phyloP scores from a whole-genome alignment of 2,113 vertebrate species.

The Labeo catla region DNA sequence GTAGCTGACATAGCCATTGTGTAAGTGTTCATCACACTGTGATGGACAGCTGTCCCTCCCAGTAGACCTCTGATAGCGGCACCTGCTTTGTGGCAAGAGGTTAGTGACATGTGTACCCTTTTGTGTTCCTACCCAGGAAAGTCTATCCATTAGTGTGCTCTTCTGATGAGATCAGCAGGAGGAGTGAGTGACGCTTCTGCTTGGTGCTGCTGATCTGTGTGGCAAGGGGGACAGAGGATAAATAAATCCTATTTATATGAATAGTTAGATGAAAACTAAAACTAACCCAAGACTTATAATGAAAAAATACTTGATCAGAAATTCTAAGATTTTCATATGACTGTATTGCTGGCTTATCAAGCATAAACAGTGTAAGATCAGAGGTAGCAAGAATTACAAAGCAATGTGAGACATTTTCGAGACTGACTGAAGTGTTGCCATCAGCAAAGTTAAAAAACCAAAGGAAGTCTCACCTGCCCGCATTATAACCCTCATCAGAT shows the following conservation, averaged over 20 bases:
- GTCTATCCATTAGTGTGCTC: constrained; percentile 49
- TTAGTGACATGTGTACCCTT: constrained; percentile 68
- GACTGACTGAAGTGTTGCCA: background rate
- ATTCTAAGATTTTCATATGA: background rate
- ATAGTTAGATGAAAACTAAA: background rate
- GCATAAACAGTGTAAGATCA: background rate
- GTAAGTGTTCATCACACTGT: constrained; percentile 23
- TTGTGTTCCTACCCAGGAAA: constrained; percentile 58
- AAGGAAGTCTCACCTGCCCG: constrained; percentile 51
- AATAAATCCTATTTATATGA: background rate
- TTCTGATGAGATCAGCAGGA: constrained; percentile 17
- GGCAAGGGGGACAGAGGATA: background rate
- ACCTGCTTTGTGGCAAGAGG: constrained; percentile 65
- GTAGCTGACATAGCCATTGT: constrained; percentile 27
- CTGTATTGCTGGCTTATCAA: background rate
- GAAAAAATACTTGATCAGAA: too few relatives aligned
- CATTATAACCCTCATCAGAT: constrained; percentile 67
- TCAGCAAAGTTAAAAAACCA: background rate
- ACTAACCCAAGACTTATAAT: background rate
- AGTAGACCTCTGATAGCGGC: constrained; percentile 54
- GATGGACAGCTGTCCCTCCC: constrained; percentile 70
- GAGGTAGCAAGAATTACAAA: background rate
- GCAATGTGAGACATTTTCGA: background rate
- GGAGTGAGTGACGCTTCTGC: constrained; percentile 12
- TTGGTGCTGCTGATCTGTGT: background rate